Evolutionary conservation across 2,888 invertebrate genomes (phyloP).

Genomic region (Adelphocoris suturalis): DNA sequence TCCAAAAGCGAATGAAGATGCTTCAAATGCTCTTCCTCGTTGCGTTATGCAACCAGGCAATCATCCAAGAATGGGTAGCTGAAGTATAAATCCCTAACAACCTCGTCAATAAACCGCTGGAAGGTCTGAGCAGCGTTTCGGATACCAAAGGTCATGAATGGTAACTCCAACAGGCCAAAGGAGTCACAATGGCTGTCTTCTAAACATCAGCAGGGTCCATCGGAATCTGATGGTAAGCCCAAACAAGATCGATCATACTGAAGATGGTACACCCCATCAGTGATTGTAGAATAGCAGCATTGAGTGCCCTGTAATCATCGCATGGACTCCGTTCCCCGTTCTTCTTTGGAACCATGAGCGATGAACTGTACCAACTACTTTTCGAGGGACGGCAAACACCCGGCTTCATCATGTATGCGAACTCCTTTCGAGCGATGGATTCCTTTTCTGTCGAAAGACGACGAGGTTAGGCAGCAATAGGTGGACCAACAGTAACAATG

Average conservation of each 20-base stretch:
- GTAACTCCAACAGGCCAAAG: background rate
- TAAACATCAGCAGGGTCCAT: background rate
- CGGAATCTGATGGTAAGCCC: background rate
- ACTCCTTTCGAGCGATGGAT: background rate
- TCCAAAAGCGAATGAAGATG: background rate
- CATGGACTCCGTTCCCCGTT: background rate
- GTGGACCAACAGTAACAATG: background rate
- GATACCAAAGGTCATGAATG: background rate
- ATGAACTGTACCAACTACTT: background rate
- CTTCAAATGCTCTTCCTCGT: background rate
- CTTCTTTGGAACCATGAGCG: background rate
- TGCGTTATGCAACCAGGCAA: background rate
- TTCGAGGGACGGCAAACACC: background rate
- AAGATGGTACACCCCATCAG: background rate
- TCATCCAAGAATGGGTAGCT: background rate
- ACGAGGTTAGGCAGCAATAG: background rate
- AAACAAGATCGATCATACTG: background rate
- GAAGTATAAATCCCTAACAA: background rate
- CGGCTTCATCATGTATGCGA: background rate
- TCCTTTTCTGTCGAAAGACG: background rate
- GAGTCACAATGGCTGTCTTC: background rate
- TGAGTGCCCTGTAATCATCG: background rate
- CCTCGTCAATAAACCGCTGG: background rate
- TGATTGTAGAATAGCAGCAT: background rate
- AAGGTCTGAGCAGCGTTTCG: background rate